A percentile compares a stretch with the other conserved stretches of the same genome.
Evolutionary conservation across 2,797 vertebrate genomes (phyloP).

Genomic region (Coilia nasus): DNA sequence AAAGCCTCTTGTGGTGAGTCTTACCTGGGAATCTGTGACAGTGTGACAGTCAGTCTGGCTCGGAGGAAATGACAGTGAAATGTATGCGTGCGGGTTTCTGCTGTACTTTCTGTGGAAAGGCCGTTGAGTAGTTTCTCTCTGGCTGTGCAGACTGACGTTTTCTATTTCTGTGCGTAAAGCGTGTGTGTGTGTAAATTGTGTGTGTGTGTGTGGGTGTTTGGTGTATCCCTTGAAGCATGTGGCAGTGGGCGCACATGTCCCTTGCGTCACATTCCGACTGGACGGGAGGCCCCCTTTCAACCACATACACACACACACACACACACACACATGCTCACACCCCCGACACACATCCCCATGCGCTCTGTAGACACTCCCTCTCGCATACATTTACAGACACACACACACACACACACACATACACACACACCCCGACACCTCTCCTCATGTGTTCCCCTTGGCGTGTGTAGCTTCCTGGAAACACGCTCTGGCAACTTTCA

Average conservation of each 20-base stretch:
- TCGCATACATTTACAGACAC: not conserved
- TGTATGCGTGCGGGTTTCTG: not conserved
- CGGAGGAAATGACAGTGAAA: not conserved
- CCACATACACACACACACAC: conserved; percentile 11
- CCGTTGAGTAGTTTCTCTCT: not conserved
- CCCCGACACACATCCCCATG: not conserved
- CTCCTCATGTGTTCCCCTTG: conserved; percentile 23
- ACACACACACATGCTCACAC: not conserved
- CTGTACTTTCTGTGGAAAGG: not conserved
- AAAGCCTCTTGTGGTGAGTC: not conserved
- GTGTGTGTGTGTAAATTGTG: not conserved
- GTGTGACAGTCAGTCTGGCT: not conserved
- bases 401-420: not conserved
- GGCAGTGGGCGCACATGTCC: conserved; percentile 65
- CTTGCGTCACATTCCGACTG: conserved; percentile 43
- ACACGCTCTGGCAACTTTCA: conserved; percentile 41
- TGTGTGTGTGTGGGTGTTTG: conserved; percentile 41
- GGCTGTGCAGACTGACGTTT: not conserved
- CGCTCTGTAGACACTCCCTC: not conserved
- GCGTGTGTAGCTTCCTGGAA: conserved; percentile 29
- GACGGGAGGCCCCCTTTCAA: conserved; percentile 26
- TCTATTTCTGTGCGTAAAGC: not conserved
- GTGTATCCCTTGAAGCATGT: conserved; percentile 60
- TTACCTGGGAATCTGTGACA: not conserved
- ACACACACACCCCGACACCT: conserved; percentile 34